These are phyloP conservation scores for Pitangus sulphuratus DNA, from an alignment of 2,797 vertebrate genomes.

Conservation along the genomic window DNA sequence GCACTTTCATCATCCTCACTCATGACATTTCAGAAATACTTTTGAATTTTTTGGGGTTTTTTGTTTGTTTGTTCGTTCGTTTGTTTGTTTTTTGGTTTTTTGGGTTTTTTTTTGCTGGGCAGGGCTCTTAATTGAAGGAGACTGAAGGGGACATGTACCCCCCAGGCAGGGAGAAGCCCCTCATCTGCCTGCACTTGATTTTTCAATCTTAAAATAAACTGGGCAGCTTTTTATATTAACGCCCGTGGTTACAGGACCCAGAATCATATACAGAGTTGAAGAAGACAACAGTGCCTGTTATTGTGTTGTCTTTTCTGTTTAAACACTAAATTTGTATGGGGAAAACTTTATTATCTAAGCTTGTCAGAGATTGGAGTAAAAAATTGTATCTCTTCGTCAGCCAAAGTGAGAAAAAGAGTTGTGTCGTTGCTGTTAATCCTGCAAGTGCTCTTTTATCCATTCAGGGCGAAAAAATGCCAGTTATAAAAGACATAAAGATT, in stretches of 20 bases:
- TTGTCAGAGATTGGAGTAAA: background rate
- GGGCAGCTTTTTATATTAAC: background rate
- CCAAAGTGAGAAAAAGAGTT: background rate
- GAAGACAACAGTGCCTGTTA: background rate
- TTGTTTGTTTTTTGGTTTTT: too few species aligned
- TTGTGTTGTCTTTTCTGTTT: background rate
- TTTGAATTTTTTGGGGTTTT: background rate
- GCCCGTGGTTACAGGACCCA: background rate
- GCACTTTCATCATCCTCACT: background rate
- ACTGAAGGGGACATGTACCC: background rate
- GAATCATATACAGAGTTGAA: background rate
- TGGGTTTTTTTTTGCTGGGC: background rate
- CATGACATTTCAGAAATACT: background rate
- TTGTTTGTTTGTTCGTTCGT: too few species aligned
- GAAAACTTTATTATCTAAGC: background rate
- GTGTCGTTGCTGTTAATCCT: background rate
- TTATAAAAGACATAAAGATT: background rate
- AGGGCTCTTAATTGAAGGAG: background rate
- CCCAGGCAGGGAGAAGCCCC: background rate
- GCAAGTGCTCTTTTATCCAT: background rate
- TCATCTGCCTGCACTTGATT: background rate
- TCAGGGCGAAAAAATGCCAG: background rate
- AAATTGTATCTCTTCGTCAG: background rate
- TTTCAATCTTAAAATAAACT: background rate
- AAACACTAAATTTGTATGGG: background rate